Percentiles rank a stretch among this genome's conserved stretches.
phyloP scores from a whole-genome alignment of 2,797 vertebrate species.

The Otus scops region DNA sequence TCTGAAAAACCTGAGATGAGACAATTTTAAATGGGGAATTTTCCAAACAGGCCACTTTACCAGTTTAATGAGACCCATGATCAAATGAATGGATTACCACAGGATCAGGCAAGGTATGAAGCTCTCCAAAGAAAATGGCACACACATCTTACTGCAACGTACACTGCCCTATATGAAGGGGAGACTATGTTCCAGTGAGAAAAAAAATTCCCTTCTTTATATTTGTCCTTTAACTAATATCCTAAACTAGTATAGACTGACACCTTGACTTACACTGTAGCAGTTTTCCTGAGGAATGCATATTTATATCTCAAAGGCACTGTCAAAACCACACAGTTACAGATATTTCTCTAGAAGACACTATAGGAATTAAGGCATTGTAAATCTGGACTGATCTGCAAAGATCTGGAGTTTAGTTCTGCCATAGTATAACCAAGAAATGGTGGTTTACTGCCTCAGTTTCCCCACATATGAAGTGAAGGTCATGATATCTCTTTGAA shows the following conservation, averaged over 20 bases:
- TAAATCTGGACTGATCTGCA: background rate
- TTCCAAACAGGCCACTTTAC: background rate
- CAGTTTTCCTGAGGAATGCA: background rate
- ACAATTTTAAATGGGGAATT: background rate
- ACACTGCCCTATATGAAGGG: no score
- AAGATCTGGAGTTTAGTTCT: background rate
- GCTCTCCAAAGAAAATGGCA: background rate
- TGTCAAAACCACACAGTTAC: background rate
- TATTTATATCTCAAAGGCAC: background rate
- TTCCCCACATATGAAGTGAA: background rate
- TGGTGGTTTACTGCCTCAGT: background rate
- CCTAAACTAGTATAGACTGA: background rate
- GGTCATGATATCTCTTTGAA: background rate
- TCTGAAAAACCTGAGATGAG: background rate
- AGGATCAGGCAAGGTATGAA: rapidly evolving
- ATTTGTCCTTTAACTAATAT: background rate
- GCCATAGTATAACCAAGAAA: background rate
- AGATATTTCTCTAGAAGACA: background rate
- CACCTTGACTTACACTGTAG: background rate
- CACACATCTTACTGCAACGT: background rate
- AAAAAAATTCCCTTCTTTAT: background rate
- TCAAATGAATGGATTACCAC: background rate
- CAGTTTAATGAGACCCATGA: background rate
- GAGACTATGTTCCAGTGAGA: background rate
- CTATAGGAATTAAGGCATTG: background rate